Evolutionary conservation across 2,888 invertebrate genomes (phyloP), one percentile per base, ranked within the genome.

Genomic region (Callyntrura sp.): DNA sequence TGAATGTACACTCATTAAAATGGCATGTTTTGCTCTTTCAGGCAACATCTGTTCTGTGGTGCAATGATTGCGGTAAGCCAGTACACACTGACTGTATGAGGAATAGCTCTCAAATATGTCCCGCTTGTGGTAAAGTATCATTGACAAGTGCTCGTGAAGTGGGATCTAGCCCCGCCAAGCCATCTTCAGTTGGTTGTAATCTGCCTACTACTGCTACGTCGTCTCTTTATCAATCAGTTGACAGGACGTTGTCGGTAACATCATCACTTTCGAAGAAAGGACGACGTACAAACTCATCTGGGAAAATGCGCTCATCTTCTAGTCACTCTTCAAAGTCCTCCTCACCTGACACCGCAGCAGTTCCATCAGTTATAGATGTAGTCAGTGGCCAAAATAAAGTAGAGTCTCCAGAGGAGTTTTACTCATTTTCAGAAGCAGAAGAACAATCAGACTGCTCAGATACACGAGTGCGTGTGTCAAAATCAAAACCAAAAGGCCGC

Each of bases 61-160:
- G 93, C 90, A 88, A 90, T 79, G 90, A 92, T 57, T 93, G 93
- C 86, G 92, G 91, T 12, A 91, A 91, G 78, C 87, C 91, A 78
- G 91, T 92, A 81, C 93, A 93, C 90, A 88, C 85, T 73, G 90
- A 88, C 23, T 93, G 93, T 88, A 60, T 92, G 70, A 68, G 51
- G 14, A 76, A 20, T 5, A 84, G 70, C 43, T 81, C 85, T 88
- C 88, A 78, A 55, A 60, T 55, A 55, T 91, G 91, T 57, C 86
- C 89, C 70, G 88, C 91, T 55, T 91, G 91, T 86, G 86, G 86
- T 11, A 76, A 89, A 55, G n/a, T 51, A 17, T 62, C 89, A 51
- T 70, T 91, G 35, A 83, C 91, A 79, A 84, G 57, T 84, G 78
- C 57, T 85, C 88, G 84, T 12, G 85, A 78, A 78, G 89, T 70